Evolutionary conservation across 1,140 invertebrate species (phyloP).

Genomic region (Drosophila elegans): DNA sequence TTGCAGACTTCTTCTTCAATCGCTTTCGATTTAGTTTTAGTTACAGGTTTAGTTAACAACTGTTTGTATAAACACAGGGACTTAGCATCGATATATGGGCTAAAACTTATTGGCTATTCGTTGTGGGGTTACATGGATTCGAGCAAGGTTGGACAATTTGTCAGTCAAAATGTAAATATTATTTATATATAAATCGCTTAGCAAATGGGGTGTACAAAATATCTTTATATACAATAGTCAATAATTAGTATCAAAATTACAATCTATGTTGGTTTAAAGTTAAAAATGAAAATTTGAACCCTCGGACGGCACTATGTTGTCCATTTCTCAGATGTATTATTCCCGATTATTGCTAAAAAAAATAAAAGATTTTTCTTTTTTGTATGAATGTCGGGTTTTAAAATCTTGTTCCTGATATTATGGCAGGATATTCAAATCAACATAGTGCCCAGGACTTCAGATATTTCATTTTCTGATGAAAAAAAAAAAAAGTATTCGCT

Average conservation of each 20-base stretch:
- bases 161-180: neutral
- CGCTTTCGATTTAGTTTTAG: slow-evolving; percentile 7
- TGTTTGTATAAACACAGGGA: neutral
- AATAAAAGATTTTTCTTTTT: too few species aligned
- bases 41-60: slow-evolving; percentile 2
- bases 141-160: neutral
- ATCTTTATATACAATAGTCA: slow-evolving; percentile 47
- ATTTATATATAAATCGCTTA: slow-evolving; percentile 12
- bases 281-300: too few species aligned
- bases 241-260: slow-evolving; percentile 46
- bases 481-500: slow-evolving; percentile 50
- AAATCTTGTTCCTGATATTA: too few species aligned
- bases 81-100: slow-evolving; percentile 29
- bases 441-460: too few species aligned
- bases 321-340: too few species aligned
- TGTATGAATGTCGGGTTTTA: too few species aligned
- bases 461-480: too few species aligned
- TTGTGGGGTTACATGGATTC: slow-evolving; percentile 37
- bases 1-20: slow-evolving; percentile 20
- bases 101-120: slow-evolving; percentile 43
- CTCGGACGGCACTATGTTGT: too few species aligned
- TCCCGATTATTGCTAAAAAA: too few species aligned
- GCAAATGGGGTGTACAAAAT: slow-evolving; percentile 17
- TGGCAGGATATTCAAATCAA: too few species aligned
- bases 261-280: slow-evolving; percentile 33